Percentiles rank a stretch among this genome's conserved stretches.
Evolutionary conservation across 1,140 invertebrate genomes (phyloP).

Genomic region (Drosophila ogumai): DNA sequence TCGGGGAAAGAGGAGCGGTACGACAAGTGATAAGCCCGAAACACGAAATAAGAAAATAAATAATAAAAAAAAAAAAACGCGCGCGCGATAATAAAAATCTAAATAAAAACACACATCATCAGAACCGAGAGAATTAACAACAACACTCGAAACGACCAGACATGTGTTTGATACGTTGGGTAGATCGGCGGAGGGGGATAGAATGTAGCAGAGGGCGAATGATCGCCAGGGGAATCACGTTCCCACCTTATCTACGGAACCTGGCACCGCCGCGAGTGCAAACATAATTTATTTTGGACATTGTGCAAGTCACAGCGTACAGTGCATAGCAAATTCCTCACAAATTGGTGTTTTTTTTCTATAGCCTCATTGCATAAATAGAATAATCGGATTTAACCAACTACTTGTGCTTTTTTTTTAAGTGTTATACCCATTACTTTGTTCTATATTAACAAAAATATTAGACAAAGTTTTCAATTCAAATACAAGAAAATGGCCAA

Average conservation of each 20-base stretch:
- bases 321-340: conserved; percentile 13
- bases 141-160: conserved; percentile 59
- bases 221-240: conserved; percentile 42
- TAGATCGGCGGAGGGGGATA: not conserved
- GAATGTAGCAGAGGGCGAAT: conserved; percentile 5
- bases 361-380: not conserved
- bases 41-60: conserved; percentile 1
- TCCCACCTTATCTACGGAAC: conserved; percentile 40
- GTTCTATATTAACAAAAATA: not conserved
- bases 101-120: conserved; percentile 65
- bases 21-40: conserved; percentile 55
- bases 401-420: not conserved
- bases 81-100: conserved; percentile 70
- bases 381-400: conserved; percentile 2
- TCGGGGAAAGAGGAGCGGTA: not conserved
- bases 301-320: conserved; percentile 30
- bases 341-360: not conserved
- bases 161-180: conserved; percentile 32
- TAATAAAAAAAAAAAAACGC: conserved; percentile 1
- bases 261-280: conserved; percentile 34
- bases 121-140: conserved; percentile 68
- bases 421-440: no score
- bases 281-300: conserved; percentile 36
- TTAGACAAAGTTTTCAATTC: not conserved
- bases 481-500: not conserved